Evolutionary conservation across 2,888 invertebrate species (phyloP), one percentile per base, ranked within the genome.

Genomic region (Sinopyrophorus schimmeli): DNA sequence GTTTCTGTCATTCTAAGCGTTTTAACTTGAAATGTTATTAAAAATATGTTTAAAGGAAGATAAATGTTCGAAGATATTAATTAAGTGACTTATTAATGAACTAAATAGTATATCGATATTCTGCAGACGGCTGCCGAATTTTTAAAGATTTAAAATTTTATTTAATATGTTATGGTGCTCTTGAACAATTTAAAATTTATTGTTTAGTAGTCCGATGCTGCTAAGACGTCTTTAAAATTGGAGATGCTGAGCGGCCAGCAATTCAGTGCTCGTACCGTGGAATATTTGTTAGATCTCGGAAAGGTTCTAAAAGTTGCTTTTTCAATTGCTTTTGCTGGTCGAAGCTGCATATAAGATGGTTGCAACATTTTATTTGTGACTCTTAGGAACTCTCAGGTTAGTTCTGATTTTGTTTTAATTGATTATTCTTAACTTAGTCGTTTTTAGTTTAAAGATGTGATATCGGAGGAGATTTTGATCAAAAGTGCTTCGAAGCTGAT

Each of bases 291-390:
- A 28, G 94, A 96, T 64, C 77, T 94, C 39, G 92, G 92, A 7
- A 85, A 90, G 55, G 84, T 89, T 97, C 12, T 96, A 95, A 74
- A 93, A 94, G 71, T 79, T 97, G 7, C 87, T 91, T 72, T 96
- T 97, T 72, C 97, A 98, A 70, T 77, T 97, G 44, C 76, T 96
- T 24, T 76, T 96, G 44, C 77, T 98, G 14, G 83, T 93, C 44
- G 96, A 97, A 72, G 86, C 90, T 5, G 87, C 89, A 59, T 89
- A 89, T 70, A 91, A 90, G 72, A 88, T 91, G 82, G 79, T 88
- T 23, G 79, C 82, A 1, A 84, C 86, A n/a, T n/a, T 31, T 74
- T 86, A 23, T 78, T 77, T 39, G 75, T 76, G 41, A 80, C 81
- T 20, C 77, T 82, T 26, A 77, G 76, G 56, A 80, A 76, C 56